Conservation (phyloP, 2,888 invertebrate species). For the Melinopterus prodromus region DNA sequence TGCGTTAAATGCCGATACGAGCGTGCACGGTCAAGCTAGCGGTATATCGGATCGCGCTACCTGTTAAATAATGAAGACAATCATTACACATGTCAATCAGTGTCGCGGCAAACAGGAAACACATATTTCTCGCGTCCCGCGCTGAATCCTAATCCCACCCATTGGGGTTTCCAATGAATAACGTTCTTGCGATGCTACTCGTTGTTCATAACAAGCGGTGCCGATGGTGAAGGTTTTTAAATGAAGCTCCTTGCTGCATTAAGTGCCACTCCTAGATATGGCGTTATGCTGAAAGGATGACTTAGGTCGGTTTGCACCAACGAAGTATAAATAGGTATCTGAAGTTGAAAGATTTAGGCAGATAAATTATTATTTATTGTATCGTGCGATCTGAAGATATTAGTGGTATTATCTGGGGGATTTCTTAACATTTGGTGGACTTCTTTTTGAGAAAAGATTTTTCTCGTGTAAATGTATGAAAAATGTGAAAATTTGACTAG, state of each 20-base stretch:
- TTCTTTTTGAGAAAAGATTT: no score
- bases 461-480: no score
- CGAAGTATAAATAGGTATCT: no score
- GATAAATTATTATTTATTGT: no score
- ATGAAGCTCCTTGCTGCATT: neutral
- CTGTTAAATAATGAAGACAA: slow-evolving; percentile 35
- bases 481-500: no score
- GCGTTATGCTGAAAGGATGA: no score
- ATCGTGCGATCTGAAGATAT: no score
- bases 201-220: neutral
- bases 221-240: neutral
- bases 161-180: slow-evolving; percentile 12
- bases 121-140: slow-evolving; percentile 24
- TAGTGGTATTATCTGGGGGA: no score
- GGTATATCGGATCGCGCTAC: slow-evolving; percentile 31
- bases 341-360: no score
- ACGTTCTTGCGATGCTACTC: slow-evolving; percentile 4
- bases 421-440: no score
- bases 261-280: neutral
- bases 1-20: neutral
- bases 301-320: no score
- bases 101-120: slow-evolving; percentile 29
- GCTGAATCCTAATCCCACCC: slow-evolving; percentile 10
- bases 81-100: slow-evolving; percentile 36
- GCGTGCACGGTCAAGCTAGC: slow-evolving; percentile 33